Percentiles rank a stretch among this genome's conserved stretches.
These are phyloP conservation scores for Henicopernis longicauda DNA, from an alignment of 2,113 vertebrate genomes.

Conservation along the genomic window DNA sequence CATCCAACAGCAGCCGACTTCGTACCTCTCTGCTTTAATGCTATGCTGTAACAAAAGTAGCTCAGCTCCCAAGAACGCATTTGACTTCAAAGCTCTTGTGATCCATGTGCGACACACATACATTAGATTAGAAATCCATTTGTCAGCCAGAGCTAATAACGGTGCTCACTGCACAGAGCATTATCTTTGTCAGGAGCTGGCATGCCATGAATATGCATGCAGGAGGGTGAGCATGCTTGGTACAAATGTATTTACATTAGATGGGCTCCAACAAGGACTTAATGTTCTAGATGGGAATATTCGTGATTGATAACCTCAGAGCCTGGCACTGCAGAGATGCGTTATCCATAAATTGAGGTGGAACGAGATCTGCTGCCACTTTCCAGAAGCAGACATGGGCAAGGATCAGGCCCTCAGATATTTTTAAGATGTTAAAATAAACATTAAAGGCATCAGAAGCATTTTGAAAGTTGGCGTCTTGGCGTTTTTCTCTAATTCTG, in stretches of 20 bases:
- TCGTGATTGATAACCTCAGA: neutral
- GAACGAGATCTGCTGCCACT: neutral
- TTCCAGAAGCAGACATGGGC: neutral
- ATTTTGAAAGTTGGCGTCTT: neutral
- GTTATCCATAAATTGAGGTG: neutral
- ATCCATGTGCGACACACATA: neutral
- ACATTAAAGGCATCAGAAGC: neutral
- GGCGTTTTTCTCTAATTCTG: neutral
- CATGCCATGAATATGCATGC: neutral
- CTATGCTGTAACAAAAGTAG: neutral
- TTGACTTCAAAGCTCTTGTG: slow-evolving; percentile 22
- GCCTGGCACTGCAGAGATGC: neutral
- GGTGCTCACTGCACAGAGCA: neutral
- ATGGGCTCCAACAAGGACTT: neutral
- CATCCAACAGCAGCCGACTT: neutral
- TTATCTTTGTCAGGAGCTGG: slow-evolving; percentile 34
- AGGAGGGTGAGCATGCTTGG: neutral
- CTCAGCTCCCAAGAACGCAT: neutral
- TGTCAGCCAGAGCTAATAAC: slow-evolving; percentile 48
- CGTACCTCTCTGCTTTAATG: neutral
- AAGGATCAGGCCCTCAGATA: neutral
- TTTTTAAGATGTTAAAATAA: neutral
- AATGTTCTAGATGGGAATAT: neutral
- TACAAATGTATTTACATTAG: neutral
- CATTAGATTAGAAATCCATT: slow-evolving; percentile 24